Evolutionary conservation across 2,113 vertebrate genomes (phyloP), one percentile per base, ranked within the genome.

Genomic region (Datnioides undecimradiatus): DNA sequence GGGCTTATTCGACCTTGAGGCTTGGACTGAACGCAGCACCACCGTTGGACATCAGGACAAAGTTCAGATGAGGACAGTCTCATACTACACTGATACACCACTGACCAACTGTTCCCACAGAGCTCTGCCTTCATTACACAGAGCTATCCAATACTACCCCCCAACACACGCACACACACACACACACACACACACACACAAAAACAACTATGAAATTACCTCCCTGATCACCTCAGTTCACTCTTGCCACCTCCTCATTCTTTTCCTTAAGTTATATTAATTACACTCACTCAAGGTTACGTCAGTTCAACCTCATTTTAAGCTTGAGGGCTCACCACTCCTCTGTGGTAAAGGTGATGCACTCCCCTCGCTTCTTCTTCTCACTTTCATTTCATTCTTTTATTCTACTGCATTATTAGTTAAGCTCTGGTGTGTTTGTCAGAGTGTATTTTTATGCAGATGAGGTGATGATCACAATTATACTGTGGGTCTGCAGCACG

Each of bases 101-200:
- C 43, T 45, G 64, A 63, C 76, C 80, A 87, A 77, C 80, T 88
- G 86, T 83, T 83, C 87, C 76, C 79, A 64, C 83, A 49, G 79
- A 73, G 87, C 1, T 21, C 52, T 36, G 21, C 66, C 54, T 67
- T 78, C 65, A 74, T 67, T 52, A 70, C 46, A 49, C 21, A 17
- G 64, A 54, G 68, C 33, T n/a, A 54, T 46, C 63, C 70, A 59
- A 45, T 19, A 58, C 27, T n/a, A n/a, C 48, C 46, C 4, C 1
- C 19, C 41, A 27, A 13, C 21, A 25, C 25, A 68, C 63, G 31
- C 23, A 62, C 38, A 65, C 64, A 45, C 33, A 58, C 59, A 52
- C 11, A 64, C 77, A 65, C 14, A 16, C 60, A 41, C 55, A 68
- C 51, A 43, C 49, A 43, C 48, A 16, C 27, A 58, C 59, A 58